Conservation (phyloP, 2,113 vertebrate genomes). For the Tringa solitaria region DNA sequence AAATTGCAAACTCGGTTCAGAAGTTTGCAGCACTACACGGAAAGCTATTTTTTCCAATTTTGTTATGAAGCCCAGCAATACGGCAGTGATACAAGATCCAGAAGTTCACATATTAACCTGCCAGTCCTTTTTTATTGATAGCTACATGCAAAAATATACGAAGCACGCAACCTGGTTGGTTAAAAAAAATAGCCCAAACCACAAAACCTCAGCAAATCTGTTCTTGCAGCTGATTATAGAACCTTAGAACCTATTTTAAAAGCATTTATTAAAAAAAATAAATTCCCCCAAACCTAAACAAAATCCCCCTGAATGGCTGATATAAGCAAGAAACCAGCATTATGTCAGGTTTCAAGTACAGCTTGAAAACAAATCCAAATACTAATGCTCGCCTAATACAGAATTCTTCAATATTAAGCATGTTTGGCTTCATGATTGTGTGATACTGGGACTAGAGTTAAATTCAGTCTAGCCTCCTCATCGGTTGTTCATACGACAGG, state of each 20-base stretch:
- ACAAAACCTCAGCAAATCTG: constrained; percentile 26
- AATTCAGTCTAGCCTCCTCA: not conserved
- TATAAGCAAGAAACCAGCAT: not conserved
- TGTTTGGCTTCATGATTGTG: not conserved
- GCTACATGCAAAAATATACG: constrained; percentile 40
- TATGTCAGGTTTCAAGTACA: not conserved
- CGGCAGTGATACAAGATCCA: not conserved
- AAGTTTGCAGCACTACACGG: not conserved
- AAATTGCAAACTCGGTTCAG: constrained; percentile 11
- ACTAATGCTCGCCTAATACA: not conserved
- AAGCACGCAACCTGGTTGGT: constrained; percentile 15
- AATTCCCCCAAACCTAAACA: not conserved
- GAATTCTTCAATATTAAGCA: not conserved
- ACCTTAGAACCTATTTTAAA: not conserved
- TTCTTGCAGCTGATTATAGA: not conserved
- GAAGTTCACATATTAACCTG: constrained; percentile 33
- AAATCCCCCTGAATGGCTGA: accelerated
- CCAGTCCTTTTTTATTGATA: constrained; percentile 44
- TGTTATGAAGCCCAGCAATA: not conserved
- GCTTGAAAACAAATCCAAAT: constrained; percentile 8
- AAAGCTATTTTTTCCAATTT: constrained; percentile 30
- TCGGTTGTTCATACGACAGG: not conserved
- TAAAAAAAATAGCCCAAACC: not conserved
- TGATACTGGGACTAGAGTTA: not conserved
- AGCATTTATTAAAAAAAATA: not conserved